Evolutionary conservation across 2,888 invertebrate species (phyloP).

Genomic region (Lordiphosa fenestrarum): DNA sequence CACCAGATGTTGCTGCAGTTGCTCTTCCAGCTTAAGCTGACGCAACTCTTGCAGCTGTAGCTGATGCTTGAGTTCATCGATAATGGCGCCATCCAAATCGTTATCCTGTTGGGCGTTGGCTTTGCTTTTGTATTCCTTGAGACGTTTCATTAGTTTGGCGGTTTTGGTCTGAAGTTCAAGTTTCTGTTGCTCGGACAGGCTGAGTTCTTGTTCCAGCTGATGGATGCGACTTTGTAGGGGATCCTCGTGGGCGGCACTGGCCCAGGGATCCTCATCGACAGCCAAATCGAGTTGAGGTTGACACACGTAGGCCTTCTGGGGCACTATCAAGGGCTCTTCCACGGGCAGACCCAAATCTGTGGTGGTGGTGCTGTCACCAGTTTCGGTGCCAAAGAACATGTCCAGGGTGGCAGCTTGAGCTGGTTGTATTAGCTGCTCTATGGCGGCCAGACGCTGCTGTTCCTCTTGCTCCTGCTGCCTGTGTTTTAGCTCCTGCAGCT

Average conservation of each 20-base stretch:
- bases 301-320: slow-evolving; percentile 83
- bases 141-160: slow-evolving; percentile 89
- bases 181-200: slow-evolving; percentile 82
- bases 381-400: slow-evolving; percentile 76
- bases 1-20: slow-evolving; percentile 83
- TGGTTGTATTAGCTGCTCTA: slow-evolving; percentile 50
- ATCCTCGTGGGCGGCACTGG: slow-evolving; percentile 76
- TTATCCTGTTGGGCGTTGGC: slow-evolving; percentile 67
- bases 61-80: slow-evolving; percentile 89
- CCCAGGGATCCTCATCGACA: slow-evolving; percentile 83
- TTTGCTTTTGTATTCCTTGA: slow-evolving; percentile 89
- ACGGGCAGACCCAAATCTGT: slow-evolving; percentile 50
- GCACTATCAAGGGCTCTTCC: slow-evolving; percentile 80
- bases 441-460: slow-evolving; percentile 36
- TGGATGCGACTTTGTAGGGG: slow-evolving; percentile 75
- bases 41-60: slow-evolving; percentile 85
- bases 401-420: slow-evolving; percentile 66
- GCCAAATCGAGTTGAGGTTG: slow-evolving; percentile 75
- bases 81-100: slow-evolving; percentile 88
- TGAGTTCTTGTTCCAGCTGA: slow-evolving; percentile 82
- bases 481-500: slow-evolving; percentile 48
- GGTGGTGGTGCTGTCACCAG: not conserved
- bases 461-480: slow-evolving; percentile 55
- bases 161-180: slow-evolving; percentile 83
- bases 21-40: slow-evolving; percentile 83